These are phyloP conservation scores for Beroe ovata DNA, from an alignment of 37 sponge, comb jelly and placozoan species.

Conservation along the genomic window DNA sequence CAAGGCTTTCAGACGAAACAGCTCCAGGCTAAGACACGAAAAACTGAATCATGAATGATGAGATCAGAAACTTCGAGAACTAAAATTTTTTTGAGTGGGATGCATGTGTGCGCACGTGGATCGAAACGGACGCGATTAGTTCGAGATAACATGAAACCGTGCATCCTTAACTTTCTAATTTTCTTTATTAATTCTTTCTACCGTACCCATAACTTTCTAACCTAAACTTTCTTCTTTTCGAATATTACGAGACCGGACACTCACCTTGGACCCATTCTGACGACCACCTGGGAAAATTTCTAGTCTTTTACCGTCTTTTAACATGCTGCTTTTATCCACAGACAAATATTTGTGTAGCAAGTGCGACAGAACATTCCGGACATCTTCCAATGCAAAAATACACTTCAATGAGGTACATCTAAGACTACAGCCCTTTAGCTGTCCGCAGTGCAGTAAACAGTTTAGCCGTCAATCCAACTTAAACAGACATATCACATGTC, in stretches of 20 bases:
- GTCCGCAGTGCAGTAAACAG: not conserved
- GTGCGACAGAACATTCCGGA: not conserved
- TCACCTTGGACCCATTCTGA: too few species aligned
- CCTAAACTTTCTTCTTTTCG: not conserved
- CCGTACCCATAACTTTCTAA: not conserved
- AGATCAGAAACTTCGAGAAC: too few species aligned
- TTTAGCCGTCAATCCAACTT: not conserved
- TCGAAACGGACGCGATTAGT: too few species aligned
- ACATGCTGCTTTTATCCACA: too few species aligned
- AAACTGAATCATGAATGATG: not conserved
- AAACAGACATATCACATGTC: not conserved
- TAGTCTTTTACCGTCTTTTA: too few species aligned
- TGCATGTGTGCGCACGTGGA: too few species aligned
- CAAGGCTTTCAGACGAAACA: not conserved
- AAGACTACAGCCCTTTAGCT: not conserved
- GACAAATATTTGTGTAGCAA: too few species aligned
- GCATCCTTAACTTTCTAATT: too few species aligned
- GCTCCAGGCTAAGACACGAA: not conserved
- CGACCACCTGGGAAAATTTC: too few species aligned
- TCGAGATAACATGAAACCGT: too few species aligned
- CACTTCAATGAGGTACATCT: conserved; percentile 50
- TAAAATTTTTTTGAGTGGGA: too few species aligned
- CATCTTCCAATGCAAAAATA: not conserved
- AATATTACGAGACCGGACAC: too few species aligned
- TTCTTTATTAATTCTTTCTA: not conserved